Evolutionary conservation across 2,113 vertebrate species (phyloP).

Genomic region (Toxotes jaculatrix): DNA sequence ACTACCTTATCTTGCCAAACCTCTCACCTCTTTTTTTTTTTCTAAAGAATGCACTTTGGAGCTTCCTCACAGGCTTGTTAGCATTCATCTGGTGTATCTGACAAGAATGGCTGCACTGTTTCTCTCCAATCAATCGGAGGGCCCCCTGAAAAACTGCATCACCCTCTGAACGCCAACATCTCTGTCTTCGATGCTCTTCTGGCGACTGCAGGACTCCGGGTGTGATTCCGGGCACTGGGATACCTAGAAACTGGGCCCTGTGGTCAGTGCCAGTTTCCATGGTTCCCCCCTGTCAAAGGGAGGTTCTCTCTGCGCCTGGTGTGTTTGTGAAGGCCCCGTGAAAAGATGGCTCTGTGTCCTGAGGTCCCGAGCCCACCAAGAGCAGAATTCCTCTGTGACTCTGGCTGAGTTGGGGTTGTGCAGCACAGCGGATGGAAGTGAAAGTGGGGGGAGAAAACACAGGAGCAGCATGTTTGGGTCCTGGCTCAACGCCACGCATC

Average conservation of each 20-base stretch:
- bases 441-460: constrained; percentile 9
- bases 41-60: constrained; percentile 52
- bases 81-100: constrained; percentile 59
- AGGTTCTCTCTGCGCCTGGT: constrained; percentile 59
- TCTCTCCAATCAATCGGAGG: constrained; percentile 68
- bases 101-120: constrained; percentile 76
- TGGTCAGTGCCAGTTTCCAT: constrained; percentile 77
- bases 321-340: constrained; percentile 69
- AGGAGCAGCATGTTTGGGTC: constrained; percentile 58
- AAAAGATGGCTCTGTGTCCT: constrained; percentile 80
- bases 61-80: constrained; percentile 69
- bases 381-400: constrained; percentile 61
- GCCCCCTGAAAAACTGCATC: constrained; percentile 54
- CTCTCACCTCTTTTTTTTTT: background rate
- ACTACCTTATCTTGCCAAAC: constrained; percentile 54
- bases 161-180: constrained; percentile 45
- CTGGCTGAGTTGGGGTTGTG: constrained; percentile 40
- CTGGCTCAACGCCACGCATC: constrained; percentile 57
- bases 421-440: constrained; percentile 39
- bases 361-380: constrained; percentile 43
- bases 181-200: constrained; percentile 59
- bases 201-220: constrained; percentile 57
- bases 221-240: constrained; percentile 70
- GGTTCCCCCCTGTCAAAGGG: constrained; percentile 66
- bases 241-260: constrained; percentile 72